Evolutionary conservation across 2,888 invertebrate genomes (phyloP), one percentile per base, ranked within the genome.

Genomic region (Hypsopygia costalis): DNA sequence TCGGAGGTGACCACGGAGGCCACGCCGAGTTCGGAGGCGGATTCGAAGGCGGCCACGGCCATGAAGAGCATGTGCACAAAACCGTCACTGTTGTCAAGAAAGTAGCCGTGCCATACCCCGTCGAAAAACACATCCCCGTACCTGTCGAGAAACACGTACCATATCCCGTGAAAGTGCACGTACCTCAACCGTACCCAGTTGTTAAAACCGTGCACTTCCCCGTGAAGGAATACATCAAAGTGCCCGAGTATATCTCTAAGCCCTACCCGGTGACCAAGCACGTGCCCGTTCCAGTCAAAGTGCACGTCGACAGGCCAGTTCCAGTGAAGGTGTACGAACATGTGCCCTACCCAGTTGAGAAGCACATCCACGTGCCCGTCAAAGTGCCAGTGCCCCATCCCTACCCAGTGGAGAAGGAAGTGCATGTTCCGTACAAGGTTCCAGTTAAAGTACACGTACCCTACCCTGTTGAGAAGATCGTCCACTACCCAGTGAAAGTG

Each of bases 351-450:
- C 93, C 94, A 21, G 93, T 94, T 0, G 93, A 93, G 59, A 94
- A 93, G 58, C 90, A 91, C 42, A 76, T 93, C 25, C 92, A 86
- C 1, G 90, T 92, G 37, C 94, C 94, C 0, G 92, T 94, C 6
- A 92, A 94, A 66, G 93, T 94, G 1, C 91, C 83, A 38, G 91
- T 94, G 25, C 93, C 94, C 12, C 91, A 92, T 51, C 95, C 95
- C 2, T 93, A 92, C 72, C 93, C 93, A 16, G 94, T 94, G 0
- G 93, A 93, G 59, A 94, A 94, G 72, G 89, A 92, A 60, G 82
- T 93, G 25, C 93, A 90, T 7, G 90, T 91, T 57, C 91, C 92
- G 25, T 90, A 92, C 8, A 93, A 93, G 69, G 89, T 94, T 3
- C 91, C 93, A 43, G 94, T 94, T 42, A 93, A 93, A 59, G 91